Conservation (phyloP, 2,113 vertebrate genomes). For the Ceyx melanurus region DNA sequence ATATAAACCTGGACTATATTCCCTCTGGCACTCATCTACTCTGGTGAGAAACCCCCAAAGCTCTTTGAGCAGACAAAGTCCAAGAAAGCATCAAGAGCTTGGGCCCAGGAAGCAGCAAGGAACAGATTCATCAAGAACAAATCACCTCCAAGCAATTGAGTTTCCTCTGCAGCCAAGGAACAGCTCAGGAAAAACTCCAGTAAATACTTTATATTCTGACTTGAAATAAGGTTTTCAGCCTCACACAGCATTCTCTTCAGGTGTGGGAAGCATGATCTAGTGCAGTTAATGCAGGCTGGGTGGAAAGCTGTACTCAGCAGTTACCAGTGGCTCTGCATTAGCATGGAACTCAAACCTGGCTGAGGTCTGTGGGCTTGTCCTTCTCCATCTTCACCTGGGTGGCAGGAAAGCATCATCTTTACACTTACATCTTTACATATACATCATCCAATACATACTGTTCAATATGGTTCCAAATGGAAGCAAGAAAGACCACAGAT, state of each 20-base stretch:
- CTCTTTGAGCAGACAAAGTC: not conserved
- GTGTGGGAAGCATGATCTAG: not conserved
- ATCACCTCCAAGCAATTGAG: not conserved
- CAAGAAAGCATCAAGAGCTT: not conserved
- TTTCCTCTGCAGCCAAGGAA: not conserved
- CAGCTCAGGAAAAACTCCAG: not conserved
- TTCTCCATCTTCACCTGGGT: not conserved
- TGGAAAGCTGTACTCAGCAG: not conserved
- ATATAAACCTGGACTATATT: not conserved
- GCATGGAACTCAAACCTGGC: not conserved
- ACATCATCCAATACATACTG: too few relatives aligned
- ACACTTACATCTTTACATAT: too few relatives aligned
- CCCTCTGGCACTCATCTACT: not conserved
- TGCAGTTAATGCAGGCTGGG: not conserved
- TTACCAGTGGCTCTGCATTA: not conserved
- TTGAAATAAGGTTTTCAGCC: not conserved
- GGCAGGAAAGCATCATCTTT: not conserved
- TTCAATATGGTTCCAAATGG: not conserved
- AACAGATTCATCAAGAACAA: not conserved
- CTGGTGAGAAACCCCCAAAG: not conserved
- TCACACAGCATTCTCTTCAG: not conserved
- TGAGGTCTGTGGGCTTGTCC: not conserved
- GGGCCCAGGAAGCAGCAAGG: not conserved
- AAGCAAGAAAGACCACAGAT: not conserved
- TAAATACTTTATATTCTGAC: not conserved